phyloP scores from a whole-genome alignment of 2,113 vertebrate species.

The Platysteira castanea region DNA sequence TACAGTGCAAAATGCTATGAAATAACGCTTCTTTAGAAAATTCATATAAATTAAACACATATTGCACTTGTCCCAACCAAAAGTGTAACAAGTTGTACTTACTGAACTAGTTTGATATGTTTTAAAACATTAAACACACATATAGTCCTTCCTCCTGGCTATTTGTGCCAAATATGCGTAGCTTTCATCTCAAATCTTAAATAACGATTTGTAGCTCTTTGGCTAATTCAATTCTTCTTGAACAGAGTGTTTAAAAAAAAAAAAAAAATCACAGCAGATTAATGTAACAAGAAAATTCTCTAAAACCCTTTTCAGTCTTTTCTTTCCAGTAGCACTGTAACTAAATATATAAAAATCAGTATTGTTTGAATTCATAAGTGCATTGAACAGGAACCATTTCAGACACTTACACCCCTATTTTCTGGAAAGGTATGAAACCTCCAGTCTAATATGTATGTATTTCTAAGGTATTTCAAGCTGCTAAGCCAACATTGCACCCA shows the following conservation, averaged over 20 bases:
- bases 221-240: neutral
- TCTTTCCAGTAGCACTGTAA: constrained; percentile 29
- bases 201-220: neutral
- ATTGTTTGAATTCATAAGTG: neutral
- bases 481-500: constrained; percentile 10
- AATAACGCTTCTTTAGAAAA: constrained; percentile 1
- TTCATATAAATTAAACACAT: constrained; percentile 55
- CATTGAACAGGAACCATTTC: neutral
- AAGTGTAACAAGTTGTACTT: constrained; percentile 13
- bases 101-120: neutral
- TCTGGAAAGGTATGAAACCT: neutral
- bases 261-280: neutral
- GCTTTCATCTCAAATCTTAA: neutral
- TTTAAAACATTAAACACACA: neutral
- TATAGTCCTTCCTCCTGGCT: neutral
- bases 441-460: neutral
- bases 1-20: constrained; percentile 53
- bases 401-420: neutral
- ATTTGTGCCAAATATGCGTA: neutral
- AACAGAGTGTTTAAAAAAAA: neutral
- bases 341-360: neutral
- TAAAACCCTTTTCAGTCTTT: neutral
- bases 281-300: neutral
- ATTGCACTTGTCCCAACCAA: constrained; percentile 68
- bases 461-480: constrained; percentile 1